Conservation (phyloP, 2,113 vertebrate species). For the Electrona antarctica region DNA sequence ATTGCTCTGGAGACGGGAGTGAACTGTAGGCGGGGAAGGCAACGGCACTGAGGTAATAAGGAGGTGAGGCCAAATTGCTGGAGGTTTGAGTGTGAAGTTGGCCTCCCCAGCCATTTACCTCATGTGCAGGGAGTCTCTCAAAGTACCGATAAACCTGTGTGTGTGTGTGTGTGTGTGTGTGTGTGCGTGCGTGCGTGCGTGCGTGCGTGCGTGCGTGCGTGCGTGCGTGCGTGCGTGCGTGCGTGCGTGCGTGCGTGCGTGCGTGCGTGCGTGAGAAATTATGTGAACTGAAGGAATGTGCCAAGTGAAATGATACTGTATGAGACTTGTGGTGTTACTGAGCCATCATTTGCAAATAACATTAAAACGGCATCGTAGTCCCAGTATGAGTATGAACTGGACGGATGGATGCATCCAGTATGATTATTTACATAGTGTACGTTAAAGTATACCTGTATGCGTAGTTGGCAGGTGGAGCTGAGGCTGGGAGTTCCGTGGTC, state of each 20-base stretch:
- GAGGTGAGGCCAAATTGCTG: conserved; percentile 12
- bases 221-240: background rate
- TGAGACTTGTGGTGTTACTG: too few relatives aligned
- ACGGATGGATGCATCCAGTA: too few relatives aligned
- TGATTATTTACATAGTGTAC: background rate
- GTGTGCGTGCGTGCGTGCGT: background rate
- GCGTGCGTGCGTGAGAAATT: background rate
- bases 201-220: background rate
- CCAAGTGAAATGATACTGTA: too few relatives aligned
- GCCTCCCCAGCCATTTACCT: conserved; percentile 7
- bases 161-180: background rate
- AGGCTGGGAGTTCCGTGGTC: conserved; percentile 83
- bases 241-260: background rate
- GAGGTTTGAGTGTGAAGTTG: conserved; percentile 4
- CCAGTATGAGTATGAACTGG: too few relatives aligned
- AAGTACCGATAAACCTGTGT: background rate
- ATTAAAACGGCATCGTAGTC: too few relatives aligned
- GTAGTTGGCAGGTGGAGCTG: conserved; percentile 83
- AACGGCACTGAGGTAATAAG: conserved; percentile 40
- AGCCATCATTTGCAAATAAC: too few relatives aligned
- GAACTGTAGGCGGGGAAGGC: conserved; percentile 31
- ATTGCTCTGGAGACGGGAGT: conserved; percentile 28
- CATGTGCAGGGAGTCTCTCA: background rate
- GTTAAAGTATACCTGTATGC: conserved; percentile 81
- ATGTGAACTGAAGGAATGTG: too few relatives aligned